Evolutionary conservation across 2,888 invertebrate genomes (phyloP).

Genomic region (Chymomyza amoena): DNA sequence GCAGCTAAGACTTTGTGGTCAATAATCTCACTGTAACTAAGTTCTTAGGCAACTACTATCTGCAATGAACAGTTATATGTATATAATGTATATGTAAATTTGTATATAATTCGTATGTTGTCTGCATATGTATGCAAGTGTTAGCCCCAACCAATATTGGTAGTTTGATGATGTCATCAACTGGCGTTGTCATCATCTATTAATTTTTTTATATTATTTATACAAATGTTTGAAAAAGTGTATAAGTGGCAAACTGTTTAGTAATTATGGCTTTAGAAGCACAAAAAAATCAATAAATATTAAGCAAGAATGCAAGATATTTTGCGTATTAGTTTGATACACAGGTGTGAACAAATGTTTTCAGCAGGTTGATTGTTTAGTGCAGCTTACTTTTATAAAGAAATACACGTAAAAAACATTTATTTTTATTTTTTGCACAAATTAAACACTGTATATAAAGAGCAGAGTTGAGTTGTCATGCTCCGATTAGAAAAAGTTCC

Average conservation of each 20-base stretch:
- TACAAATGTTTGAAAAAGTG: not conserved
- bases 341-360: not conserved
- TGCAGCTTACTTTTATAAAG: not conserved
- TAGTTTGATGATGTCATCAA: slow-evolving; percentile 60
- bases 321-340: not conserved
- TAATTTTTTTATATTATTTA: not conserved
- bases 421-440: not conserved
- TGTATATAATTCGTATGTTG: not conserved
- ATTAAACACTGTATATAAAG: not conserved
- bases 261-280: not conserved
- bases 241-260: not conserved
- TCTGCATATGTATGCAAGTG: not conserved
- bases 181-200: not conserved
- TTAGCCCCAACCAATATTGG: not conserved
- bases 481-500: not conserved
- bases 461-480: not conserved
- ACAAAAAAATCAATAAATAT: not conserved
- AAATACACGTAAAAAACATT: not conserved
- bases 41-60: slow-evolving; percentile 4
- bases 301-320: not conserved
- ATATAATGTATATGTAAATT: not conserved
- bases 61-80: not conserved
- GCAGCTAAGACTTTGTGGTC: not conserved
- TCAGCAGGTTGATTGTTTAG: not conserved
- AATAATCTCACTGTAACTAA: not conserved